phyloP scores from a whole-genome alignment of 2,113 vertebrate genomes.

The Thamnophis sirtalis region DNA sequence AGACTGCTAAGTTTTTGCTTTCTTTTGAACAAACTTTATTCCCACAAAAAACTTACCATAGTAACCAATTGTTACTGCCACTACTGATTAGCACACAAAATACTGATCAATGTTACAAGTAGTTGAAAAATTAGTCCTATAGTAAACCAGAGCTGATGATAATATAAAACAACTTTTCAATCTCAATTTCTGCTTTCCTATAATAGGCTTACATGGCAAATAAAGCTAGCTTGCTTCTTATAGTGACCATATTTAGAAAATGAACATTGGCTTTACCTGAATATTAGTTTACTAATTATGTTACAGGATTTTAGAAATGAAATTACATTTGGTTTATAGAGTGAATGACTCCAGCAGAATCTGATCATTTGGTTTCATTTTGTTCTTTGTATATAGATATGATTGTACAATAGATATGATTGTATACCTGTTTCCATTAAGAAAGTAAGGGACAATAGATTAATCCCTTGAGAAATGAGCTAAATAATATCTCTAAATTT shows the following conservation, averaged over 20 bases:
- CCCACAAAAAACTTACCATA: rapidly evolving
- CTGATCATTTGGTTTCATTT: background rate
- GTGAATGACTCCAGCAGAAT: conserved; percentile 32
- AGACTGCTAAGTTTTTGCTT: background rate
- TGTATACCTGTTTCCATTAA: background rate
- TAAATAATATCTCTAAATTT: background rate
- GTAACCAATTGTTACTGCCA: conserved; percentile 53
- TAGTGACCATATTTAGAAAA: conserved; percentile 39
- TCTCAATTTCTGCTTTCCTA: conserved; percentile 28
- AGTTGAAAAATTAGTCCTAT: conserved; percentile 59
- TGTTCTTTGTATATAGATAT: conserved; percentile 19
- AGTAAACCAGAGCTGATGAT: conserved; percentile 61
- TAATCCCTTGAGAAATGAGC: background rate
- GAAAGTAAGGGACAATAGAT: background rate
- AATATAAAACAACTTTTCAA: conserved; percentile 57
- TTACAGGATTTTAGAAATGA: conserved; percentile 45
- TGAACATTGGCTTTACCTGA: conserved; percentile 33
- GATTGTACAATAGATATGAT: background rate
- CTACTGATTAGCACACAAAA: conserved; percentile 47
- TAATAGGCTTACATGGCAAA: conserved; percentile 60
- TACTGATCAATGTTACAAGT: conserved; percentile 60
- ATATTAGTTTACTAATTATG: conserved; percentile 34
- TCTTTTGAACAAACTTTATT: background rate
- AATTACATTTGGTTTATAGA: conserved; percentile 29
- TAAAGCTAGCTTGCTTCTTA: conserved; percentile 45